Evolutionary conservation across 2,113 vertebrate genomes (phyloP).

Genomic region (Rhea americana): DNA sequence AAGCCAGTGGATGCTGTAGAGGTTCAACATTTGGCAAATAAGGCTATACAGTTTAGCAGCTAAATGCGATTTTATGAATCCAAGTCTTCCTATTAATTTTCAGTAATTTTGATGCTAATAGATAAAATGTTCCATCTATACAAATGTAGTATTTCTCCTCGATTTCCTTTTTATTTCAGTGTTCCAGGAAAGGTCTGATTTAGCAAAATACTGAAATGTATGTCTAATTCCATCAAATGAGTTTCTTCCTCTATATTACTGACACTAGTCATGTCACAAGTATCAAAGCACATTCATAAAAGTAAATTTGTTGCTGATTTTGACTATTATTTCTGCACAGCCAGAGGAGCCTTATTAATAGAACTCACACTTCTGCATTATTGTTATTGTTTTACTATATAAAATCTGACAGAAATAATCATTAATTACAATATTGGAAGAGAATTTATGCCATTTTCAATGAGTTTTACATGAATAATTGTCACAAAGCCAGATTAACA

Average conservation of each 20-base stretch:
- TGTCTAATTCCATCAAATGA: not conserved
- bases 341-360: not conserved
- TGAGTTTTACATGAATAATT: not conserved
- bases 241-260: not conserved
- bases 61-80: not conserved
- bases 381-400: not conserved
- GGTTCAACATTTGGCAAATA: not conserved
- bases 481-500: not conserved
- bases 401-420: not conserved
- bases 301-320: not conserved
- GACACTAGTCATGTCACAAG: not conserved
- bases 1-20: not conserved
- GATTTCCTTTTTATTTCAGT: not conserved
- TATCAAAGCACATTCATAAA: not conserved
- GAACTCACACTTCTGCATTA: not conserved
- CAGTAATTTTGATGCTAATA: not conserved
- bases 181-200: not conserved
- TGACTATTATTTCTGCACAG: not conserved
- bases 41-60: not conserved
- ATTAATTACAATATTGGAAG: not conserved
- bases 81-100: not conserved
- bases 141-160: not conserved
- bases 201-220: not conserved
- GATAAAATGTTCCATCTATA: not conserved
- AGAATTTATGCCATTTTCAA: not conserved